phyloP scores from a whole-genome alignment of 2,113 vertebrate genomes.

The Capra hircus region DNA sequence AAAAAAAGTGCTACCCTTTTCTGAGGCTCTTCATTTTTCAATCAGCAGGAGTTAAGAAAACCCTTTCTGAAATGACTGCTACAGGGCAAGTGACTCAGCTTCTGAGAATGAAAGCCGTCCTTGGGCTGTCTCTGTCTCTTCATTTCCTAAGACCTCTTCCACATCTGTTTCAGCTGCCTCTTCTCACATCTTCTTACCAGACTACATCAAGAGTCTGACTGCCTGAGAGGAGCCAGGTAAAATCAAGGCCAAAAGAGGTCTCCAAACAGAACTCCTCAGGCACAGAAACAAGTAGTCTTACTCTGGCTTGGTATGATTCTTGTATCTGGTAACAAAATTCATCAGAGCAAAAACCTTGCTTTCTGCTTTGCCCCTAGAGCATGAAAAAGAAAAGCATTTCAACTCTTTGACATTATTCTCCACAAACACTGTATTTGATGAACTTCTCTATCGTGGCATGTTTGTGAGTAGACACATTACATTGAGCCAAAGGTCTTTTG shows the following conservation, averaged over 20 bases:
- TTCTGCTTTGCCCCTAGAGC: background rate
- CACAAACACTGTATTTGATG: background rate
- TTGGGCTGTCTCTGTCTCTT: background rate
- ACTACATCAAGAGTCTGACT: background rate
- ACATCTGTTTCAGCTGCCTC: background rate
- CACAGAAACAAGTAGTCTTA: background rate
- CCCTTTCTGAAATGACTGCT: background rate
- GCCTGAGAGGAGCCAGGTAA: background rate
- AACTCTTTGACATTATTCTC: background rate
- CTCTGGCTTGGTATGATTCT: background rate
- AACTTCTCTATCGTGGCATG: background rate
- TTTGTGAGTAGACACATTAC: background rate
- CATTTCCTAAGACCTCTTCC: background rate
- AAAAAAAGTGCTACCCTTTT: background rate
- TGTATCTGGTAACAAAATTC: background rate
- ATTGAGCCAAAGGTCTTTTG: background rate
- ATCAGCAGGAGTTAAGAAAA: background rate
- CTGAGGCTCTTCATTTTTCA: background rate
- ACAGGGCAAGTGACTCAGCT: background rate
- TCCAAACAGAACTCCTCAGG: background rate
- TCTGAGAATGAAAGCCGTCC: background rate
- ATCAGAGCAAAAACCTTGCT: background rate
- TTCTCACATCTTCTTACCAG: background rate
- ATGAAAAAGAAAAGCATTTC: background rate
- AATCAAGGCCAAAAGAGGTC: background rate